phyloP scores from a whole-genome alignment of 2,113 vertebrate genomes.

The Ochotona princeps region DNA sequence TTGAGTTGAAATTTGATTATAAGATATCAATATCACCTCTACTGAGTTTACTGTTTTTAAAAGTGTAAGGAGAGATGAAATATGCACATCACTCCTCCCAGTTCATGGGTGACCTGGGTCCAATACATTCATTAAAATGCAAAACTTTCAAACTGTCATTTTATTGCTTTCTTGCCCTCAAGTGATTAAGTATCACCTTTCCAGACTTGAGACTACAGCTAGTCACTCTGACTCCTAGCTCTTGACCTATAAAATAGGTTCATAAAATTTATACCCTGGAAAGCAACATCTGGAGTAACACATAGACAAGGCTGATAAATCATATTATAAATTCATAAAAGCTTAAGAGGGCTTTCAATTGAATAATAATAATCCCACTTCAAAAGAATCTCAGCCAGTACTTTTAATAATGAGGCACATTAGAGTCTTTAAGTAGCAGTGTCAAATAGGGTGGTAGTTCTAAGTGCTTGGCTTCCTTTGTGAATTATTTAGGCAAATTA shows the following conservation, averaged over 20 bases:
- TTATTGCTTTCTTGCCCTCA: background rate
- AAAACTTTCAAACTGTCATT: slow-evolving; percentile 25
- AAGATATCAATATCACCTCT: background rate
- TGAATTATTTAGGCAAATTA: background rate
- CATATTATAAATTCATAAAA: slow-evolving; percentile 76
- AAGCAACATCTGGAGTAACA: slow-evolving; percentile 70
- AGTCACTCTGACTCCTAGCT: slow-evolving; percentile 74
- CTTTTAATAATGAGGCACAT: slow-evolving; percentile 36
- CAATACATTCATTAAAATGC: background rate
- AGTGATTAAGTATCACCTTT: slow-evolving; percentile 49
- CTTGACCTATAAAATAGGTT: slow-evolving; percentile 82
- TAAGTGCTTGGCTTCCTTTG: slow-evolving; percentile 27
- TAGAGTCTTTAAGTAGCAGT: background rate
- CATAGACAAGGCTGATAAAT: slow-evolving; percentile 76
- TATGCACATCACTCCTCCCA: background rate
- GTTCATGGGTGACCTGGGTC: background rate
- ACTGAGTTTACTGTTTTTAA: background rate
- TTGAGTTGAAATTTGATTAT: background rate
- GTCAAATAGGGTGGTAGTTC: slow-evolving; percentile 19
- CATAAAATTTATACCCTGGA: slow-evolving; percentile 79
- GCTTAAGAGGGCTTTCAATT: slow-evolving; percentile 46
- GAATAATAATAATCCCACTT: slow-evolving; percentile 57
- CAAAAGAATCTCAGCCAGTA: slow-evolving; percentile 52
- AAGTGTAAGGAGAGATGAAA: slow-evolving; percentile 1
- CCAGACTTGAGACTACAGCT: background rate